These are phyloP conservation scores for Lanistes nyassanus DNA, from an alignment of 1,140 invertebrate genomes.

Conservation along the genomic window DNA sequence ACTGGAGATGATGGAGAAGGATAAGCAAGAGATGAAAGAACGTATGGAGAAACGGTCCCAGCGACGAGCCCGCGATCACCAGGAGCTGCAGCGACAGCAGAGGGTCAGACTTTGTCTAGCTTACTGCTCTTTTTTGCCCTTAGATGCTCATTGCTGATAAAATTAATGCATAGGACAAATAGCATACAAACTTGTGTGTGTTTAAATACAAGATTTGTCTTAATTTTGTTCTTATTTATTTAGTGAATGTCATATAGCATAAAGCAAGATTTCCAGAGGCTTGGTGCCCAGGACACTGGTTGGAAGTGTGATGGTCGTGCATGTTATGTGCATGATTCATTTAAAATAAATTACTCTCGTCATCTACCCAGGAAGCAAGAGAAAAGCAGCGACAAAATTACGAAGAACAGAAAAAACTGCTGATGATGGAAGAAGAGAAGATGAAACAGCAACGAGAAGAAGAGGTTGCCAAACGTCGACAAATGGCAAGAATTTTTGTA, in stretches of 20 bases:
- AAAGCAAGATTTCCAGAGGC: no score
- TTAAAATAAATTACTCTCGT: background rate
- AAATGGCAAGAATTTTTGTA: constrained; percentile 52
- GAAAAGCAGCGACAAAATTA: constrained; percentile 60
- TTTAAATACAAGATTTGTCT: no score
- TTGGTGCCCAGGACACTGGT: no score
- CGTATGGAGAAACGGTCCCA: constrained; percentile 54
- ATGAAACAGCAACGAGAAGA: constrained; percentile 51
- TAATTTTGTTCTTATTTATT: background rate
- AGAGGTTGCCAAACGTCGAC: constrained; percentile 54
- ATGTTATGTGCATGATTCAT: background rate
- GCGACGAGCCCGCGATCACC: constrained; percentile 54
- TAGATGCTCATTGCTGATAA: no score
- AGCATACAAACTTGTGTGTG: no score
- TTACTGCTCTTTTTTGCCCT: no score
- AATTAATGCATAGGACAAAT: no score
- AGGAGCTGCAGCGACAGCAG: constrained; percentile 59
- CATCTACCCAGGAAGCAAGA: constrained; percentile 53
- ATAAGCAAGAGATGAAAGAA: constrained; percentile 57
- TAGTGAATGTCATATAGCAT: background rate
- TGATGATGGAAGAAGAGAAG: constrained; percentile 59
- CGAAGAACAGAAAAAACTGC: constrained; percentile 57
- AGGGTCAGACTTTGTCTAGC: constrained; percentile 44
- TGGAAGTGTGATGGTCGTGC: no score
- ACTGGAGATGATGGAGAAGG: constrained; percentile 61